Evolutionary conservation across 2,888 invertebrate species (phyloP), one percentile per base, ranked within the genome.

Genomic region (Limnephilus auricula): DNA sequence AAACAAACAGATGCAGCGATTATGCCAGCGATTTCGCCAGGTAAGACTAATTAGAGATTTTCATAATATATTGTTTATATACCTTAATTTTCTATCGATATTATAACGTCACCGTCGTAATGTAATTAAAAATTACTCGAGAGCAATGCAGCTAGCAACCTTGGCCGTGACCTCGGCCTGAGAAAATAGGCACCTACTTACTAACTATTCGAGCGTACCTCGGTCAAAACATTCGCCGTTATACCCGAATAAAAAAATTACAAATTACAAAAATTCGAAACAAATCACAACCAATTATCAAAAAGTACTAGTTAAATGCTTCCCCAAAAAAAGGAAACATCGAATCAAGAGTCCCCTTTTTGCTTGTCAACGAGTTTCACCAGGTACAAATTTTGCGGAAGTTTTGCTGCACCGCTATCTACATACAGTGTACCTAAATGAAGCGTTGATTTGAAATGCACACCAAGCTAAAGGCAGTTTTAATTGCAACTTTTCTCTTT

Each of bases 121-220:
- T 34, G 82, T 32, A 32, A 82, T 34, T n/a, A n/a, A n/a, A n/a
- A 37, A 34, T 32, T 31, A 32, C 25, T 65, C n/a, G 65, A 32
- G 80, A 80, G 15, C 80, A 32, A 31, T 18, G 37, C 13, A 65
- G 25, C 25, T 6, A 65, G 30, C 87, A 88, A 30, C 87, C 87
- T 88, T 79, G 87, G 79, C 87, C 31, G 78, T 88, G 87, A 88
- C 87, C 87, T 79, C 87, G 79, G 12, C 30, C 18, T 65, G 32
- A 32, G 65, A 31, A 65, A 65, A 34, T 37, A 84, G 18, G 31
- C 30, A 80, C 84, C 32, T 84, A n/a, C 79, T n/a, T 9, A 65
- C 25, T 5, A 65, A 3, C 65, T 31, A 80, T 80, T 80, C 32
- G 2, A 13, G 31, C 25, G 3, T 31, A 50, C 65, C 65, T 25